Evolutionary conservation across 2,113 vertebrate species (phyloP).

Genomic region (Engystomops pustulosus): DNA sequence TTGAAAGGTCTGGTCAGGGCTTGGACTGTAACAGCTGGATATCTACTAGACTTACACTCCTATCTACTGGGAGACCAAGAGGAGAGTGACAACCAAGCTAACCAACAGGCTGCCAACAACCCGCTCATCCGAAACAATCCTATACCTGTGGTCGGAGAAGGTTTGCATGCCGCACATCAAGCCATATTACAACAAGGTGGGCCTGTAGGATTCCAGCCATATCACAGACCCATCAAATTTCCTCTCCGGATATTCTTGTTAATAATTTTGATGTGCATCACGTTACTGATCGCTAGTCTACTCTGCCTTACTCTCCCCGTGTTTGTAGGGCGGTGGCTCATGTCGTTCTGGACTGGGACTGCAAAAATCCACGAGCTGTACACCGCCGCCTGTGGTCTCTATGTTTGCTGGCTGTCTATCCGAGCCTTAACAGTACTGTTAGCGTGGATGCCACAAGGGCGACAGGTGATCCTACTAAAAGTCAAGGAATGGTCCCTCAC

Average conservation of each 20-base stretch:
- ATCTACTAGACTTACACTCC: conserved; percentile 94
- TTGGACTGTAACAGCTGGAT: conserved; percentile 96
- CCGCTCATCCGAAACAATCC: conserved; percentile 91
- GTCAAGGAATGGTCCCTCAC: conserved; percentile 98
- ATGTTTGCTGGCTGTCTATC: conserved; percentile 96
- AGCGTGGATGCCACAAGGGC: conserved; percentile 98
- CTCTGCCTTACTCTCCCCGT: conserved; percentile 97
- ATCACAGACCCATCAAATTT: conserved; percentile 91
- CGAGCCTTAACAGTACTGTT: conserved; percentile 90
- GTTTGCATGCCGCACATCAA: conserved; percentile 95
- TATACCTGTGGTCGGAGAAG: conserved; percentile 90
- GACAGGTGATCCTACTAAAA: conserved; percentile 92
- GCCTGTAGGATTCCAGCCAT: conserved; percentile 97
- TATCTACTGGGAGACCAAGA: conserved; percentile 97
- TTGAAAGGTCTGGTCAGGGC: conserved; percentile 95
- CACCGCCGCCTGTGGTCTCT: conserved; percentile 96
- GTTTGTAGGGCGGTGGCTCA: conserved; percentile 94
- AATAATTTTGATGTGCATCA: conserved; percentile 96
- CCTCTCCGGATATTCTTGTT: conserved; percentile 94
- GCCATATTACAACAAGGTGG: conserved; percentile 98
- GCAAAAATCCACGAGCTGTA: conserved; percentile 98
- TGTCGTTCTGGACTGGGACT: conserved; percentile 98
- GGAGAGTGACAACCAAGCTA: conserved; percentile 88
- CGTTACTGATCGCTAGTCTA: conserved; percentile 93
- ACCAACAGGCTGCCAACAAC: conserved; percentile 86